Evolutionary conservation across 2,888 invertebrate genomes (phyloP), one percentile per base, ranked within the genome.

Genomic region (Palloptera scutellata): DNA sequence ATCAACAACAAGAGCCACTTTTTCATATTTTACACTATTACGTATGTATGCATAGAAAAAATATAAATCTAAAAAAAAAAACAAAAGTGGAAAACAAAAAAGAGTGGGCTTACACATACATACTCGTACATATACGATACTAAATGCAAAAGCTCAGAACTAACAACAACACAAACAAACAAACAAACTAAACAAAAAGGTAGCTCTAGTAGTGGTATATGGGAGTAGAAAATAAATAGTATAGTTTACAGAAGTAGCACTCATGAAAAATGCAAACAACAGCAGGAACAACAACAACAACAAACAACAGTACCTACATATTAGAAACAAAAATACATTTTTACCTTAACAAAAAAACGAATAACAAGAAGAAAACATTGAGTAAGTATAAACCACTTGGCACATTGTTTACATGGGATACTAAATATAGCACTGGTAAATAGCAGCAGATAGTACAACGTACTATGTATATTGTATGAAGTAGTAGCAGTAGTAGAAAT

Each of bases 211-310:
- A 48, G 41, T 48, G 11, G 48, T 13, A 42, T 6, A 8, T 48
- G 42, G 42, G 10, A 53, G 53, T 54, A 42, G 53, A 65, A 65
- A 65, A 65, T 65, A 65, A 65, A 65, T 60, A 60, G 60, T 60
- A 40, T 53, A 59, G 59, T 53, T 59, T 42, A 43, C 59, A 52
- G 51, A 59, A 52, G 66, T 61, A 41, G 40, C 55, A 61, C 66
- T 66, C 66, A 55, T 66, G 61, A 66, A 66, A 61, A 66, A 54
- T 65, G 60, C 45, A 66, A 61, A 41, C 60, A 65, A 66, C 60
- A 43, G 54, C 53, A 60, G 20, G 30, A 30, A 30, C 61, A 40
- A 53, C 53, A 60, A 51, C 52, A 30, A 30, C 61, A 40, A 53
- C 53, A 52, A 17, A 30, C 30, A 30, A 30, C 30, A 30, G 30